Evolutionary conservation across 2,797 vertebrate genomes (phyloP).

Genomic region (Triplophysa yarkandensis): DNA sequence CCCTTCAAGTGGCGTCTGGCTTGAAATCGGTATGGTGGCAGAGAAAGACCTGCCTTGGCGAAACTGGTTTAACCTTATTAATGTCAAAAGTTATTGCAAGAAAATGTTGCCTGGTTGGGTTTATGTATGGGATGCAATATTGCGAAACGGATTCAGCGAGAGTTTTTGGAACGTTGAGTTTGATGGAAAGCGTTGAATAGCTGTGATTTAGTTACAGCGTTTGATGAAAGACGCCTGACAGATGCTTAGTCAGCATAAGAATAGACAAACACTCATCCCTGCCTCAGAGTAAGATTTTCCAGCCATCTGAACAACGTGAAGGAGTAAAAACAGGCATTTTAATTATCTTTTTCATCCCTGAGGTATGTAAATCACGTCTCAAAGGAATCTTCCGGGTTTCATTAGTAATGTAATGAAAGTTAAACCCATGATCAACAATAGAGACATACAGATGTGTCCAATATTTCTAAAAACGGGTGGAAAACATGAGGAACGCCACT

Average conservation of each 20-base stretch:
- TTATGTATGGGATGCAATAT: slow-evolving; percentile 21
- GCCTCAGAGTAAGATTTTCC: slow-evolving; percentile 9
- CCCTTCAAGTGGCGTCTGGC: not conserved
- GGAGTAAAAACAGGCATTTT: not conserved
- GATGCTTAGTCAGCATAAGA: slow-evolving; percentile 41
- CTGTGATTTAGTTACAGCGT: slow-evolving; percentile 29
- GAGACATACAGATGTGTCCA: too few relatives aligned
- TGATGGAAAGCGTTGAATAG: slow-evolving; percentile 25
- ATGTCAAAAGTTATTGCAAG: slow-evolving; percentile 11
- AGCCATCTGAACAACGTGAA: not conserved
- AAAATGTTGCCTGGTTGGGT: slow-evolving; percentile 16
- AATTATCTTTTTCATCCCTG: not conserved
- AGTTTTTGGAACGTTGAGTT: not conserved
- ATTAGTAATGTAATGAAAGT: not conserved
- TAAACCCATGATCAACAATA: not conserved
- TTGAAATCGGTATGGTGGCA: slow-evolving; percentile 9
- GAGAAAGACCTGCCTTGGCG: slow-evolving; percentile 25
- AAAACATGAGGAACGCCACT: too few relatives aligned
- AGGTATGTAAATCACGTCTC: not conserved
- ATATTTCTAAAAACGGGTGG: too few relatives aligned
- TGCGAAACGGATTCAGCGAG: slow-evolving; percentile 32
- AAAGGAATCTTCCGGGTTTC: not conserved
- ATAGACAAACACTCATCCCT: slow-evolving; percentile 9
- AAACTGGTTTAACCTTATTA: slow-evolving; percentile 30
- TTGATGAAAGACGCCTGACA: slow-evolving; percentile 22